Conservation (phyloP, 2,888 invertebrate species). For the Rhingia rostrata region DNA sequence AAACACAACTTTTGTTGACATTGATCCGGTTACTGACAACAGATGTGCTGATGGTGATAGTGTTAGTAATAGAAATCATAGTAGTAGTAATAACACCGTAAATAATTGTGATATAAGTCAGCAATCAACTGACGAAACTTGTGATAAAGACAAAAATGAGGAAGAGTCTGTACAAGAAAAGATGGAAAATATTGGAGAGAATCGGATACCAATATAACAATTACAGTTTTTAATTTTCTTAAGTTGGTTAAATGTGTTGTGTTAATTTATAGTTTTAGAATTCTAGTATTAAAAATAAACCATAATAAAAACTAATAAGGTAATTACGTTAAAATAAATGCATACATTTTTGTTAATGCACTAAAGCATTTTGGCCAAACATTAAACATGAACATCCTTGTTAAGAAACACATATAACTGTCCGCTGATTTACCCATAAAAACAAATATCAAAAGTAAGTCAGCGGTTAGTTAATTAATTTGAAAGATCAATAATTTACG, state of each 20-base stretch:
- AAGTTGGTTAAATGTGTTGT: not conserved
- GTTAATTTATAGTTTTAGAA: slow-evolving; percentile 5
- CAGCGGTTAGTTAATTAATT: too few species aligned
- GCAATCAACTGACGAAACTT: slow-evolving; percentile 14
- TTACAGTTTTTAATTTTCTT: not conserved
- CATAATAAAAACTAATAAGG: not conserved
- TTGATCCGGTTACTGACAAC: slow-evolving; percentile 15
- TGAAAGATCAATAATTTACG: too few species aligned
- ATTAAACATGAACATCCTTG: too few species aligned
- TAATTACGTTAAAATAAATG: too few species aligned
- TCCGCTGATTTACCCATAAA: too few species aligned
- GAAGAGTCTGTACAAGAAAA: slow-evolving; percentile 26
- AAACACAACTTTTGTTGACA: slow-evolving; percentile 52
- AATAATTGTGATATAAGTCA: slow-evolving; percentile 58
- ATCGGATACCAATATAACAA: slow-evolving; percentile 17
- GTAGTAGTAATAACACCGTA: not conserved
- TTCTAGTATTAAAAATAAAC: slow-evolving; percentile 7
- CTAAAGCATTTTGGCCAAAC: too few species aligned
- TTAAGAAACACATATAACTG: too few species aligned
- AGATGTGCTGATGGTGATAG: slow-evolving; percentile 27
- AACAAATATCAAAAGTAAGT: too few species aligned
- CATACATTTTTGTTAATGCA: too few species aligned
- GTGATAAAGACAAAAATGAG: slow-evolving; percentile 39
- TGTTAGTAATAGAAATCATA: slow-evolving; percentile 15
- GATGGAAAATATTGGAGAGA: slow-evolving; percentile 21